Conservation (phyloP, 2,797 vertebrate species). For the Parambassis ranga region DNA sequence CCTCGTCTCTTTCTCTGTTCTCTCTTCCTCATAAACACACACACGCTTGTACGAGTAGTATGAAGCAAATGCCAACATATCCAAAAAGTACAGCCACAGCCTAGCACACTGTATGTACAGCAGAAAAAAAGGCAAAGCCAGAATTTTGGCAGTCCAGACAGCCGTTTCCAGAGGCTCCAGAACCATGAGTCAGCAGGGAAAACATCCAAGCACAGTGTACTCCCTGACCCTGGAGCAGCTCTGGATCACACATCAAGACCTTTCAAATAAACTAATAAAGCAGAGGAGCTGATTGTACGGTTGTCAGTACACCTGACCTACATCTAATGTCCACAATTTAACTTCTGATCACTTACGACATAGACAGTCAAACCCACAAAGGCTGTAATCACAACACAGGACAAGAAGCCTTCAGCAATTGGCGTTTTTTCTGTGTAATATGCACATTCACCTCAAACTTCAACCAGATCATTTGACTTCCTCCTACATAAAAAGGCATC, state of each 20-base stretch:
- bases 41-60: conserved; percentile 42
- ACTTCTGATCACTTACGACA: background rate
- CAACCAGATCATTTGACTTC: background rate
- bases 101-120: conserved; percentile 40
- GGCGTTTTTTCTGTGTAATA: background rate
- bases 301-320: background rate
- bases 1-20: conserved; percentile 61
- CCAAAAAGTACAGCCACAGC: conserved; percentile 50
- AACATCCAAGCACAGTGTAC: conserved; percentile 71
- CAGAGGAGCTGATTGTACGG: conserved; percentile 7
- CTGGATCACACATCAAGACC: conserved; percentile 49
- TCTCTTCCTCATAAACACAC: background rate
- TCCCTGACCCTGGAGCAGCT: conserved; percentile 67
- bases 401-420: no score
- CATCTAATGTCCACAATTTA: background rate
- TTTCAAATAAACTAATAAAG: conserved; percentile 20
- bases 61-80: conserved; percentile 62
- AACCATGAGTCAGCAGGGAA: conserved; percentile 78
- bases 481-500: background rate
- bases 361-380: no score
- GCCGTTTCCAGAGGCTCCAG: conserved; percentile 73
- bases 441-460: background rate
- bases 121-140: conserved; percentile 58
- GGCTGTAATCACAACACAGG: no score
- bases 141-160: conserved; percentile 62